These are phyloP conservation scores for Synodontis membranacea DNA, from an alignment of 2,113 vertebrate genomes.

Conservation along the genomic window DNA sequence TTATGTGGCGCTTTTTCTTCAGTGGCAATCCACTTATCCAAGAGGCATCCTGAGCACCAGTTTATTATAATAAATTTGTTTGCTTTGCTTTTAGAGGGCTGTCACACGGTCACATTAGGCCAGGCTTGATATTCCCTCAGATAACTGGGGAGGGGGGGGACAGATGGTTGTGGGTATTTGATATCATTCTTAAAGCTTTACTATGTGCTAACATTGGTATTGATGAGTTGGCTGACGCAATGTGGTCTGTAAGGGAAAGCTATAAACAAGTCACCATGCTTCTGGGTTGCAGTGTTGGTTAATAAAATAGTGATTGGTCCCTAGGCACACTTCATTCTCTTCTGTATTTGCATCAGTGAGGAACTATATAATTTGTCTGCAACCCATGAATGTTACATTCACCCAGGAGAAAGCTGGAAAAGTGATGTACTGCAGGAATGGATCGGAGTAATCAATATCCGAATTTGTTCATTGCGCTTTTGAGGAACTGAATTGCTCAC, in stretches of 20 bases:
- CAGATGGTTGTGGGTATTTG: constrained; percentile 26
- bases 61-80: constrained; percentile 75
- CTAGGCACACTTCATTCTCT: neutral
- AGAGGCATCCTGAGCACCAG: constrained; percentile 66
- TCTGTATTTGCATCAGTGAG: constrained; percentile 22
- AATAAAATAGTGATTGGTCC: constrained; percentile 47
- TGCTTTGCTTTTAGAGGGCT: constrained; percentile 67
- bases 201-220: constrained; percentile 17
- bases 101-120: constrained; percentile 45
- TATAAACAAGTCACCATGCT: constrained; percentile 33
- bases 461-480: constrained; percentile 20
- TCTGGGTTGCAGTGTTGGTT: constrained; percentile 37
- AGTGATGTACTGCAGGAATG: constrained; percentile 31
- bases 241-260: constrained; percentile 26
- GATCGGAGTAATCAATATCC: constrained; percentile 28
- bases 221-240: constrained; percentile 36
- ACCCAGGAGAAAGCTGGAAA: constrained; percentile 23
- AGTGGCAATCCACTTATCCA: constrained; percentile 52
- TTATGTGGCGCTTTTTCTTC: constrained; percentile 76
- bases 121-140: constrained; percentile 12
- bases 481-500: neutral
- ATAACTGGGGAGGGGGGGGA: constrained; percentile 8
- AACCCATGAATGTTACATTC: constrained; percentile 20
- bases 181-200: constrained; percentile 21
- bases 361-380: constrained; percentile 32